Percentiles rank a stretch among this genome's conserved stretches.
These are phyloP conservation scores for Lydus trimaculatus DNA, from an alignment of 2,888 invertebrate genomes.

Conservation along the genomic window DNA sequence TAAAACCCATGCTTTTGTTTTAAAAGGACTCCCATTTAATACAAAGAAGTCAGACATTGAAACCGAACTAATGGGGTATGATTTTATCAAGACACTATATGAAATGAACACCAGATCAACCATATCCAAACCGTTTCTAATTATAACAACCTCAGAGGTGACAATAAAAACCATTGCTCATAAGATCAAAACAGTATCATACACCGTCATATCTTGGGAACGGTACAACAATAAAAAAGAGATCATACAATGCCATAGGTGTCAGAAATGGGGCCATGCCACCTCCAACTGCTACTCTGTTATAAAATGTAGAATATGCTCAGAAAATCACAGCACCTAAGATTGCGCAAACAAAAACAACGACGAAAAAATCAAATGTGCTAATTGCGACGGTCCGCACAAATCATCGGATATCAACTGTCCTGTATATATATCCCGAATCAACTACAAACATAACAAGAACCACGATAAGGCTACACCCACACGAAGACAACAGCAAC, in stretches of 20 bases:
- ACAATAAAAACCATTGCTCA: not conserved
- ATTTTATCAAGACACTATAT: not conserved
- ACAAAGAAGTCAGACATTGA: not conserved
- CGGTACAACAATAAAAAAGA: conserved; percentile 2
- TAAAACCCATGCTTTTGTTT: conserved; percentile 8
- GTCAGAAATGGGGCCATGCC: conserved; percentile 7
- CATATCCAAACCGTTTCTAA: not conserved
- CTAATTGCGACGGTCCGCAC: too few species aligned
- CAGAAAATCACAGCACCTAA: not conserved
- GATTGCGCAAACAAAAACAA: not conserved
- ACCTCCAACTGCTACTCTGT: not conserved
- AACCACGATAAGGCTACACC: too few species aligned
- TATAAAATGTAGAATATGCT: not conserved
- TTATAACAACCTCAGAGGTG: not conserved
- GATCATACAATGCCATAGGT: not conserved
- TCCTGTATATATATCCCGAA: too few species aligned
- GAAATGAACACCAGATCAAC: not conserved
- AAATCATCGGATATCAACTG: too few species aligned
- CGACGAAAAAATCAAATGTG: not conserved
- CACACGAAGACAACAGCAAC: too few species aligned
- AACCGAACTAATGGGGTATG: not conserved
- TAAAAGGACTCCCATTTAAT: not conserved
- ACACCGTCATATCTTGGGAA: not conserved
- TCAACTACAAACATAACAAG: too few species aligned
- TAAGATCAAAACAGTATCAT: not conserved